Evolutionary conservation across 2,888 invertebrate genomes (phyloP), one percentile per base, ranked within the genome.

Genomic region (Seira sanloemensis): DNA sequence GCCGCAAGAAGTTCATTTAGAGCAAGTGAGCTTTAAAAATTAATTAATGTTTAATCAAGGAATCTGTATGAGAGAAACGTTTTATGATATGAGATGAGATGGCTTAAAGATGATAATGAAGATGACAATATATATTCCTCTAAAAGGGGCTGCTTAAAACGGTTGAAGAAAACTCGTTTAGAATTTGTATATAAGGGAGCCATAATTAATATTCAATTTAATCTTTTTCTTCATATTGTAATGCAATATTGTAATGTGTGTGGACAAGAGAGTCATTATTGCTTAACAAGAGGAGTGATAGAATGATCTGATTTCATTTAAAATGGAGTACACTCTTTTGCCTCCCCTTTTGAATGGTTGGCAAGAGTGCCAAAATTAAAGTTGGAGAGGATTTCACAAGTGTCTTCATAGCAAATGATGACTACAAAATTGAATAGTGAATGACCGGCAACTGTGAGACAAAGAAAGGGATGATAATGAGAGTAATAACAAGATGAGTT

Each of bases 231-330:
- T 69, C 27, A n/a, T n/a, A 26, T 16, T 25, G 9, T 19, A 21
- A 67, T 67, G n/a, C 2, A 16, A 67, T 67, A 25, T 69, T 27
- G 26, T 69, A 26, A 69, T 7, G 19, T 69, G 25, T 69, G n/a
- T 69, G n/a, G 2, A 4, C 37, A 37, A n/a, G n/a, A n/a, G n/a
- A n/a, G 37, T 27, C 69, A 26, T 4, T 69, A 19, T 24, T 67
- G 23, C 24, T 21, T 5, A 75, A 7, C 21, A 74, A 62, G 26
- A 27, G 24, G 74, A 75, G 27, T 75, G 12, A 16, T n/a, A n/a
- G n/a, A 46, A 62, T 78, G 78, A 71, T 78, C 78, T 78, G 78
- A 72, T 78, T 72, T 62, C 72, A 46, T 78, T 78, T 72, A 65
- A 72, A 78, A 65, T 25, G 72, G 78, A 25, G 27, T 69, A 72